These are phyloP conservation scores for Papilio dardanus DNA, from an alignment of 1,140 invertebrate genomes.

Conservation along the genomic window DNA sequence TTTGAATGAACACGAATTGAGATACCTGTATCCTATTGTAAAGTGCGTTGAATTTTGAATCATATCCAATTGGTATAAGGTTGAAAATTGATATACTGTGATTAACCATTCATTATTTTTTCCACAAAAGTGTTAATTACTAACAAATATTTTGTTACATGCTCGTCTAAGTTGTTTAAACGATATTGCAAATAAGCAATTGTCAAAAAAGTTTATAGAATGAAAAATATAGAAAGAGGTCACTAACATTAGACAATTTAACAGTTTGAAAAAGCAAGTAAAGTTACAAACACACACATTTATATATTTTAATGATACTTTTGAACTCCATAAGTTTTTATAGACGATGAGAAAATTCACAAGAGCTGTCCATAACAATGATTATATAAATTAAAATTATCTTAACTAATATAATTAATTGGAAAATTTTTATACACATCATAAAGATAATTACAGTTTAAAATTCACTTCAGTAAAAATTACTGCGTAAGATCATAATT, in stretches of 20 bases:
- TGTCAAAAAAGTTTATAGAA: background rate
- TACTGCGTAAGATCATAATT: too few species aligned
- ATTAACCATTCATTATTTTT: background rate
- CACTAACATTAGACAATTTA: background rate
- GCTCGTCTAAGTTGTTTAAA: background rate
- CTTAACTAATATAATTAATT: slow-evolving; percentile 13
- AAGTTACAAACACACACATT: background rate
- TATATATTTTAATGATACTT: background rate
- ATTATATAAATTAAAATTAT: slow-evolving; percentile 9
- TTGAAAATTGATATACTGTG: background rate
- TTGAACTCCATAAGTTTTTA: background rate
- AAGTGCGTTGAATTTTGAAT: background rate
- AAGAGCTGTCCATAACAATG: slow-evolving; percentile 1
- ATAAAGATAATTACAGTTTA: background rate
- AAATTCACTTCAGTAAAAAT: too few species aligned
- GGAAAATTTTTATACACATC: background rate
- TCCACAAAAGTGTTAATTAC: slow-evolving; percentile 4
- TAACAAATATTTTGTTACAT: background rate
- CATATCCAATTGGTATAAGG: background rate
- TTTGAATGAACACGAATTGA: slow-evolving; percentile 22
- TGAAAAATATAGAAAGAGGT: background rate
- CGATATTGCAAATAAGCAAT: background rate
- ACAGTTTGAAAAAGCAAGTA: background rate
- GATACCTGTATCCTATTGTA: slow-evolving; percentile 20
- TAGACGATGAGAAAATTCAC: slow-evolving; percentile 13